A percentile compares a stretch with the other conserved stretches of the same genome.
Conservation (phyloP, 30 jellyfish, hydroid and myxozoan genomes). For the Cassiopea andromeda region DNA sequence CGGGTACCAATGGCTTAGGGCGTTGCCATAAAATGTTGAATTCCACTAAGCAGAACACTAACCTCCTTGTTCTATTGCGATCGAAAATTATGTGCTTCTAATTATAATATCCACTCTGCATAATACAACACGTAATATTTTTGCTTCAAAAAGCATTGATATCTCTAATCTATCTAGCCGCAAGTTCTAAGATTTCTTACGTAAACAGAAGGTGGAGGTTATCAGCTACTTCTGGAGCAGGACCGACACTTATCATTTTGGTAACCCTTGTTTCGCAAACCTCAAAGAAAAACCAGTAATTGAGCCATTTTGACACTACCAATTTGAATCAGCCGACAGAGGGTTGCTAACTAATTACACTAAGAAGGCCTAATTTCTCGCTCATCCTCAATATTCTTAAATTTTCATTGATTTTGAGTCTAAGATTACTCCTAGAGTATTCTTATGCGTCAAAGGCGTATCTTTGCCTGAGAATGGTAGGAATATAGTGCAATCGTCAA, state of each 20-base stretch:
- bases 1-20: neutral
- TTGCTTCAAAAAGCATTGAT: neutral
- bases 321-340: too few relatives aligned
- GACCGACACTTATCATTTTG: neutral
- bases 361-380: too few relatives aligned
- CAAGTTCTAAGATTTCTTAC: slow-evolving; percentile 3
- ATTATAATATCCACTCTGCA: neutral
- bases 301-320: neutral
- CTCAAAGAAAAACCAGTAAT: neutral
- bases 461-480: too few relatives aligned
- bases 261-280: neutral
- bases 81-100: neutral
- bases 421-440: too few relatives aligned
- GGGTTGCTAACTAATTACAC: too few relatives aligned
- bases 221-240: neutral
- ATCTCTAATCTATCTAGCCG: slow-evolving; percentile 13
- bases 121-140: neutral
- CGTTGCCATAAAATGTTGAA: neutral
- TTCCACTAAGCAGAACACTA: neutral
- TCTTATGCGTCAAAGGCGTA: too few relatives aligned
- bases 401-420: too few relatives aligned
- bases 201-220: neutral
- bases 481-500: too few relatives aligned
- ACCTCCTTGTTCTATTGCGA: neutral
- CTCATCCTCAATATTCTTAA: too few relatives aligned